Evolutionary conservation across 2,113 vertebrate genomes (phyloP), one percentile per base, ranked within the genome.

Genomic region (Festucalex cinctus): DNA sequence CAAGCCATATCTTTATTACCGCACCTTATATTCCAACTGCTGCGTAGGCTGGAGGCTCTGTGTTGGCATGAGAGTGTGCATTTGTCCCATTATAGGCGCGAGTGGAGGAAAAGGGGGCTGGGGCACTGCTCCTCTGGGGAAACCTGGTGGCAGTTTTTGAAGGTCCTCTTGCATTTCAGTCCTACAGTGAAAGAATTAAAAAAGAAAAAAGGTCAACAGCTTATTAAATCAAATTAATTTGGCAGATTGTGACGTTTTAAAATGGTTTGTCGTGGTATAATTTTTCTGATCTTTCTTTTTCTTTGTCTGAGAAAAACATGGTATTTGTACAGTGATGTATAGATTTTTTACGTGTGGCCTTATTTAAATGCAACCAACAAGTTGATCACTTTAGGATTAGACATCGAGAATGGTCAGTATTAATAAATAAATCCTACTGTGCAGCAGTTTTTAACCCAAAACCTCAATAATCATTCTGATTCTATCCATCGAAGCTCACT

Each of bases 11-110:
- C 44, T 1, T 66, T 51, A 13, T 60, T 36, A 54, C 57, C 16
- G 26, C 92, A 98, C 97, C 97, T 99, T 99, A 92, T 99, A 99
- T 82, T 98, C 97, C 69, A 99, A 92, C 88, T 98, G 97, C 56
- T 95, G 94, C 0, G 94, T 93, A 68, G 91, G 91, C 81, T 97
- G 97, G 85, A 99, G 80, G 87, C 90, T 96, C 85, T 96, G 96
- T 70, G 94, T 91, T 37, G 95, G 97, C 86, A 96, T 88, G 76
- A 97, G 89, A 0, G 87, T 95, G 85, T 95, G 94, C 88, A 93
- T 92, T 85, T 94, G 92, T 81, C 93, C 94, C 88, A 95, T 79
- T 13, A 91, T 94, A 1, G 94, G 94, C 44, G 93, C 79, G 86
- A 96, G 91, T 9, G 91, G 91, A 49, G 94, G 93, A 92, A 99